A percentile compares a stretch with the other conserved stretches of the same genome.
Conservation (phyloP, 2,888 invertebrate genomes). For the Nymphalis urticae region DNA sequence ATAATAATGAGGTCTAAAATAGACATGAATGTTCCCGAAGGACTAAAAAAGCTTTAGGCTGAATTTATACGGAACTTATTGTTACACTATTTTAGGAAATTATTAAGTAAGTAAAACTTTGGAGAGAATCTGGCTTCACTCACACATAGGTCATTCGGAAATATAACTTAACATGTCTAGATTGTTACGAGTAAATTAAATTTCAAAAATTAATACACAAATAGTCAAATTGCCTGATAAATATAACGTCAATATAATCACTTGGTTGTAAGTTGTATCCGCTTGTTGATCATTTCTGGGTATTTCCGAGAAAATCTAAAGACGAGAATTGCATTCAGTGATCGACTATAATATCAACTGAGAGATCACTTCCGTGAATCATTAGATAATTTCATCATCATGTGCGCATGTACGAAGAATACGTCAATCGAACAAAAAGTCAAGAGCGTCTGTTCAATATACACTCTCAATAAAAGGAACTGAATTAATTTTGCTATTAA, state of each 20-base stretch:
- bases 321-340: conserved; percentile 3
- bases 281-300: background rate
- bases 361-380: conserved; percentile 36
- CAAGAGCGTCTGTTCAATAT: conserved; percentile 15
- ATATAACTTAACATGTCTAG: too few relatives aligned
- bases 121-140: too few relatives aligned
- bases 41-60: too few relatives aligned
- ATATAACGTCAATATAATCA: background rate
- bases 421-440: conserved; percentile 27
- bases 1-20: too few relatives aligned
- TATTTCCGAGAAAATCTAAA: conserved; percentile 2
- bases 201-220: too few relatives aligned
- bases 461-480: conserved; percentile 23
- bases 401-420: conserved; percentile 8
- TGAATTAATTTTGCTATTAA: conserved; percentile 25
- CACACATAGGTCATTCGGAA: too few relatives aligned
- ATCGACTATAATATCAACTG: conserved; percentile 13
- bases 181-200: too few relatives aligned
- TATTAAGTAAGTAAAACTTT: too few relatives aligned
- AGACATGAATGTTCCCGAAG: too few relatives aligned
- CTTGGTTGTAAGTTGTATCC: background rate
- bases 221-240: too few relatives aligned
- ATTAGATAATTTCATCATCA: conserved; percentile 29
- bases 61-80: too few relatives aligned
- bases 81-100: too few relatives aligned